Evolutionary conservation across 2,797 vertebrate genomes (phyloP).

Genomic region (Pristis pectinata): DNA sequence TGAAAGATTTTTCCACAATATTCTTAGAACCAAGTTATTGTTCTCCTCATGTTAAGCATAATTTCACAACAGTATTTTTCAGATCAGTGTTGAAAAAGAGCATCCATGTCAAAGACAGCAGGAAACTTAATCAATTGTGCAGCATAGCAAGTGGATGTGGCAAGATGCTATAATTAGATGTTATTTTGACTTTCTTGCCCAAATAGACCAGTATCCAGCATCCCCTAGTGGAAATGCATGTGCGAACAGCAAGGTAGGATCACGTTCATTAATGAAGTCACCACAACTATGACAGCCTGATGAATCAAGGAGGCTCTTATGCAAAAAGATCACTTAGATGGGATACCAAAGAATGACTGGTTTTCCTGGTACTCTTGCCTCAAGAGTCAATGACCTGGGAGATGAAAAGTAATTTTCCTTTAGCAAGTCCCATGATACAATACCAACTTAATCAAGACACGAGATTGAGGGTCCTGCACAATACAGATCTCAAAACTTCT

Average conservation of each 20-base stretch:
- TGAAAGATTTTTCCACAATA: no score
- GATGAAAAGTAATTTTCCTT: neutral
- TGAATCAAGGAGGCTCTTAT: neutral
- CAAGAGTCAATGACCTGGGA: neutral
- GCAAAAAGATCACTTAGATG: neutral
- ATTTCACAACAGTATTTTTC: neutral
- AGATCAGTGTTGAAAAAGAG: neutral
- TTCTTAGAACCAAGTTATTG: neutral
- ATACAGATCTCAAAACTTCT: neutral
- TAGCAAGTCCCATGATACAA: neutral
- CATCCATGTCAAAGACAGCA: neutral
- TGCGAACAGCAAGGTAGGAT: neutral
- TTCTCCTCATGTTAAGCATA: neutral
- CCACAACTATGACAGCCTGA: no score
- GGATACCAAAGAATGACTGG: neutral
- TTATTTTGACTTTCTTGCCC: neutral
- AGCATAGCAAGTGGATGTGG: neutral
- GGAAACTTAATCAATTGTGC: neutral
- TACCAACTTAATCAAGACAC: neutral
- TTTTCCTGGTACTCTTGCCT: neutral
- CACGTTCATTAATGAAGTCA: no score
- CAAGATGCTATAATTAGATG: neutral
- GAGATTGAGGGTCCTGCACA: neutral
- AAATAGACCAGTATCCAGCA: neutral
- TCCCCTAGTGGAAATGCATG: neutral